These are phyloP conservation scores for Achlya flavicornis DNA, from an alignment of 2,888 invertebrate species.

Conservation along the genomic window DNA sequence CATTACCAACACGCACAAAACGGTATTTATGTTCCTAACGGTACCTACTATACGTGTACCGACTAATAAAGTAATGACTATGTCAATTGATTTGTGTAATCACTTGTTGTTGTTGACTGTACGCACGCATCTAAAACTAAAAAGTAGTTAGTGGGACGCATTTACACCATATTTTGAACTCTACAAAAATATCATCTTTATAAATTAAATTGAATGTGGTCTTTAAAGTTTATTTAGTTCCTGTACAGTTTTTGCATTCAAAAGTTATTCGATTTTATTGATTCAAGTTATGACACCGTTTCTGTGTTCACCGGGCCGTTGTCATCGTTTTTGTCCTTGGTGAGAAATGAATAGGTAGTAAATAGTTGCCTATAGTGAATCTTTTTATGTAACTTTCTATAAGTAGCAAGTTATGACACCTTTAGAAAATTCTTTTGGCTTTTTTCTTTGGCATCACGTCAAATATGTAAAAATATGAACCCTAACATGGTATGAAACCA, in stretches of 20 bases:
- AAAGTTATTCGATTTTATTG: neutral
- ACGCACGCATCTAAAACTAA: neutral
- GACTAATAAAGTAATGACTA: neutral
- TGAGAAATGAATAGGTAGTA: slow-evolving; percentile 23
- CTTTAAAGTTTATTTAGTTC: neutral
- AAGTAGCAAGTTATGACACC: neutral
- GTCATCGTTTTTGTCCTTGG: slow-evolving; percentile 32
- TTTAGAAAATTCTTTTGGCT: too few species aligned
- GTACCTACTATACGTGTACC: neutral
- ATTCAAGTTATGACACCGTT: neutral
- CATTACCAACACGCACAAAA: neutral
- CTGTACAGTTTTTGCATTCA: neutral
- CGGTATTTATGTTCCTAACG: slow-evolving; percentile 1
- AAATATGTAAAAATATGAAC: neutral
- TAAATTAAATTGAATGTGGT: neutral
- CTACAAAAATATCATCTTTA: too few species aligned
- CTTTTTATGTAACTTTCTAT: neutral
- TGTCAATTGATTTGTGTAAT: neutral
- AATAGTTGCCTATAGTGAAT: neutral
- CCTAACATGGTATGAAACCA: neutral
- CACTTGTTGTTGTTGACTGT: neutral
- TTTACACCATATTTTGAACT: neutral
- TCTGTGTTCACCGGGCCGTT: neutral
- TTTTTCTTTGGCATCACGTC: neutral
- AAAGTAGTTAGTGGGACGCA: slow-evolving; percentile 5